These are phyloP conservation scores for Cremastinae sp. DNA, from an alignment of 2,888 invertebrate species.

Conservation along the genomic window DNA sequence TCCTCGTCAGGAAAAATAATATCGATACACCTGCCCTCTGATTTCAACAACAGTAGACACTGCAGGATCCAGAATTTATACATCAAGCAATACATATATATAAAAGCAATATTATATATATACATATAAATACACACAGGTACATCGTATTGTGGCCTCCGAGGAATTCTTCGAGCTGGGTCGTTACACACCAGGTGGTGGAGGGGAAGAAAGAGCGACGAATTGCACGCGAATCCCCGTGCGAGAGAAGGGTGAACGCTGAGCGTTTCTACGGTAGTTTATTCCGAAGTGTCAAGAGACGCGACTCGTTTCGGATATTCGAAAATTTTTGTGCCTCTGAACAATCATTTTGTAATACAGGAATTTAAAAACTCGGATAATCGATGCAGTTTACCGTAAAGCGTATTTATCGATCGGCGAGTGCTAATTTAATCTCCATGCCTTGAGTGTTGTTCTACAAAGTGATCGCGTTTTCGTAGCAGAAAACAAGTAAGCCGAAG, in stretches of 20 bases:
- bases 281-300: slow-evolving; percentile 21
- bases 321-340: slow-evolving; percentile 20
- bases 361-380: slow-evolving; percentile 1
- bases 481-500: too few species aligned
- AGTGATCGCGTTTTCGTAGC: too few species aligned
- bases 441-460: slow-evolving; percentile 34
- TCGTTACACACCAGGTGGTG: slow-evolving; percentile 48
- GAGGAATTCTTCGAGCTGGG: slow-evolving; percentile 40
- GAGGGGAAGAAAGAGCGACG: slow-evolving; percentile 46
- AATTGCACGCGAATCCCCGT: slow-evolving; percentile 52
- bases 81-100: neutral
- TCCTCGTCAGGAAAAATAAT: slow-evolving; percentile 18
- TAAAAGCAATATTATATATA: neutral
- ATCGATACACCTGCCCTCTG: slow-evolving; percentile 7
- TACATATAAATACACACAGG: slow-evolving; percentile 2
- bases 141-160: slow-evolving; percentile 6
- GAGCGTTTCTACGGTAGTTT: slow-evolving; percentile 35
- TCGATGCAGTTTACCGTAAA: neutral
- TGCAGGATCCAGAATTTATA: slow-evolving; percentile 30
- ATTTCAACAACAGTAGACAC: slow-evolving; percentile 8
- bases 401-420: slow-evolving; percentile 35
- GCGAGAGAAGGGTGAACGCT: slow-evolving; percentile 34
- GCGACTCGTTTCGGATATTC: neutral
- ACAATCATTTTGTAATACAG: slow-evolving; percentile 5
- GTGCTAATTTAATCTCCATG: slow-evolving; percentile 53